Base-by-base conservation (phyloP, 1,140 invertebrate species). In the Thalassaphorura encarpata region DNA sequence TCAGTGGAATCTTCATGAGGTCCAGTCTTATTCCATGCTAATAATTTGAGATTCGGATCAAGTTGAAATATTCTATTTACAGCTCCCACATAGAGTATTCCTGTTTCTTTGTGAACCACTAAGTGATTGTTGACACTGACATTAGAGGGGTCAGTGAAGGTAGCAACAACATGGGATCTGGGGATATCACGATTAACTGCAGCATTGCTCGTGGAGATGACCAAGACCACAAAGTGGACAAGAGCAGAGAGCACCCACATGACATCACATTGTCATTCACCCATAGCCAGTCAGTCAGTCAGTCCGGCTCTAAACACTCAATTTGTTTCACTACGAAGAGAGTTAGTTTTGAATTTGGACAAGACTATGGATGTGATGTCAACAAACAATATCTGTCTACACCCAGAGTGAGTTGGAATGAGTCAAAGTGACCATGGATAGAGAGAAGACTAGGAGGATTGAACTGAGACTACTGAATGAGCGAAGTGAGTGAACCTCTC, bases 61-160 rank as follows among this genome's bases (percentile, higher is more conserved):
- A 98, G 77, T 73, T 95, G 90, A 71, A 92, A 97, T 29, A 99
- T 78, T 49, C 81, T 77, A 74, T 98, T 98, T 8, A 95, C 87
- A 33, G 87, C 93, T 48, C 93, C 94, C 45, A 97, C 80, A 76
- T 90, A 97, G 11, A 97, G 79, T 40, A 89, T 78, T 31, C 89
- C 90, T 16, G 89, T 93, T 71, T 89, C 87, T 69, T 85, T 88
- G 72, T 96, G 89, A 54, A 95, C 84, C 27, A 89, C 85, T 58
- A 96, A 75, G 73, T 95, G 89, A 72, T 90, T 88, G 77, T 65
- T 62, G 11, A 62, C 52, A 24, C 54, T 60, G 18, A 28, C 33
- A 50, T 65, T 60, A 13, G 40, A 51, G 5, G 60, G 46, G 39
- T 65, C 63, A 15, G 39, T 16, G 54, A 65, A 65, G 6, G 54